Evolutionary conservation across 2,888 invertebrate genomes (phyloP).

Genomic region (Willowsia nigromaculata): DNA sequence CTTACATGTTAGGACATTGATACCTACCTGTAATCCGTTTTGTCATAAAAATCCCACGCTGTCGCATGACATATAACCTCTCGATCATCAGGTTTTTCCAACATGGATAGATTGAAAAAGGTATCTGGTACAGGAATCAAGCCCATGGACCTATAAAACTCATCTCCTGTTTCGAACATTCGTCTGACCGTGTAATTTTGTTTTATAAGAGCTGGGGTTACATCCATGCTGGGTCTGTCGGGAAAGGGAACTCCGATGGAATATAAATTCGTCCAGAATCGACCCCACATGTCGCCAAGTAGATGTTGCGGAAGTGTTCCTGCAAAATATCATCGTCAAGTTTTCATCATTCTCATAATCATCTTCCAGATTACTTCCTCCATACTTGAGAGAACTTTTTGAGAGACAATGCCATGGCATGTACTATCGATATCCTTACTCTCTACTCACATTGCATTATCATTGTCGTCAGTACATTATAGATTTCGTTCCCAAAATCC

Average conservation of each 20-base stretch:
- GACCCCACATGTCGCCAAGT: slow-evolving; percentile 80
- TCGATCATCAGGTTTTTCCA: slow-evolving; percentile 87
- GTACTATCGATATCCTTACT: background rate
- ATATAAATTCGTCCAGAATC: slow-evolving; percentile 79
- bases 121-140: slow-evolving; percentile 89
- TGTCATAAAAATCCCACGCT: slow-evolving; percentile 92
- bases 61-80: slow-evolving; percentile 84
- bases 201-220: slow-evolving; percentile 74
- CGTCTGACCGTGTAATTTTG: slow-evolving; percentile 75
- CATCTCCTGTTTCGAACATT: slow-evolving; percentile 91
- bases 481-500: slow-evolving; percentile 9
- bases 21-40: slow-evolving; percentile 88
- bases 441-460: background rate
- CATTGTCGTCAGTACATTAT: background rate
- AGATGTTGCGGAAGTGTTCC: slow-evolving; percentile 82
- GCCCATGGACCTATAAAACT: slow-evolving; percentile 90
- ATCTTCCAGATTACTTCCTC: slow-evolving; percentile 27
- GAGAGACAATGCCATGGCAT: slow-evolving; percentile 27
- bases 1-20: background rate
- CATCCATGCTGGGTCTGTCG: slow-evolving; percentile 77
- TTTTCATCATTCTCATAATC: slow-evolving; percentile 34
- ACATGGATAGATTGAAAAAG: slow-evolving; percentile 90
- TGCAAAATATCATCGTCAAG: slow-evolving; percentile 57
- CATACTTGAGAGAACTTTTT: background rate
- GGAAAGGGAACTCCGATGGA: slow-evolving; percentile 78